phyloP scores from a whole-genome alignment of 2,888 invertebrate genomes.

The Xylophagus ater region DNA sequence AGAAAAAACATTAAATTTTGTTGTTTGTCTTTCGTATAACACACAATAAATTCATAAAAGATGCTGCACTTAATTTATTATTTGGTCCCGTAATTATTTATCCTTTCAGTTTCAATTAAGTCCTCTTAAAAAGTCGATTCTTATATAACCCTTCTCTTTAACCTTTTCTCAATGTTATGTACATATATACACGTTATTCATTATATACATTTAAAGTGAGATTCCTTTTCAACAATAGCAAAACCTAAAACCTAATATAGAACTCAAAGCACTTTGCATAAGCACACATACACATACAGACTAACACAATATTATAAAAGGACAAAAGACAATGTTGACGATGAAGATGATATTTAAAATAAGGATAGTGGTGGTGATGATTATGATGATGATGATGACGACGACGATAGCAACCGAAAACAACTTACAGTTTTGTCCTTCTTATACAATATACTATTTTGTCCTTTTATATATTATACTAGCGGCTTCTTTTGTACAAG shows the following conservation, averaged over 20 bases:
- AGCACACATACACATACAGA: conserved; percentile 20
- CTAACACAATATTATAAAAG: conserved; percentile 20
- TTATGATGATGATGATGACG: no score
- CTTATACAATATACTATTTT: neutral
- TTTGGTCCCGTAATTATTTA: conserved; percentile 24
- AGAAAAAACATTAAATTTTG: no score
- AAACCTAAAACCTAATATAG: no score
- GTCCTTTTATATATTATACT: neutral
- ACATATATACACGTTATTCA: neutral
- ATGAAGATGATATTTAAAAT: conserved; percentile 9
- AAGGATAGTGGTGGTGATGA: no score
- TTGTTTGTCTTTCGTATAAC: no score
- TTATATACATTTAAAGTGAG: no score
- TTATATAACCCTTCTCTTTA: conserved; percentile 1
- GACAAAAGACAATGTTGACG: conserved; percentile 13
- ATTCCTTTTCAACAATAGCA: no score
- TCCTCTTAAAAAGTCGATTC: conserved; percentile 18
- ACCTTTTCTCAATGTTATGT: neutral
- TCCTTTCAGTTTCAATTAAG: conserved; percentile 26
- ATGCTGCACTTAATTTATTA: conserved; percentile 19
- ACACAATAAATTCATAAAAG: conserved; percentile 15
- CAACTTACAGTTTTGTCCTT: neutral
- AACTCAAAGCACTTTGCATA: conserved; percentile 24
- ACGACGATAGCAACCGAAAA: conserved; percentile 5
- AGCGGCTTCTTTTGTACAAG: neutral